These are phyloP conservation scores for Amphiprion clarkii DNA, from an alignment of 2,797 vertebrate genomes.

Conservation along the genomic window DNA sequence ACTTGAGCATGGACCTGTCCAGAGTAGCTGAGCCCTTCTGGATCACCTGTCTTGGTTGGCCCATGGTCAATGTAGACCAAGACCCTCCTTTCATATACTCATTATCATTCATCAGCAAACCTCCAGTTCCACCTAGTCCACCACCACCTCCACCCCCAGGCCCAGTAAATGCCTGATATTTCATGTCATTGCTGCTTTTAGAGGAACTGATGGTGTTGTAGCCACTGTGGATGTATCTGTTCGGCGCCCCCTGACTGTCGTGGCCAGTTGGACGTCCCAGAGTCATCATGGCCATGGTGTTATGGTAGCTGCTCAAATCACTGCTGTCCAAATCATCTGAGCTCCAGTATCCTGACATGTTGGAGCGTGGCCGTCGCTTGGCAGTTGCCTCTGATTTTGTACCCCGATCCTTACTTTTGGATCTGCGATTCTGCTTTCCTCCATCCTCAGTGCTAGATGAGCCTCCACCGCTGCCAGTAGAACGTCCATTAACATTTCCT, in stretches of 20 bases:
- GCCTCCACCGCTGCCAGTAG: conserved; percentile 81
- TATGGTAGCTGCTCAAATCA: conserved; percentile 92
- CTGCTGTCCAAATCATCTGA: conserved; percentile 96
- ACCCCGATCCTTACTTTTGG: conserved; percentile 97
- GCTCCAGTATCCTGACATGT: conserved; percentile 99
- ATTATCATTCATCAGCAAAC: conserved; percentile 84
- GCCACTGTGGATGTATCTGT: conserved; percentile 94
- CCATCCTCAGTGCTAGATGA: conserved; percentile 89
- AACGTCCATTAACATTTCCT: conserved; percentile 90
- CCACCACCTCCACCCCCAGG: conserved; percentile 83
- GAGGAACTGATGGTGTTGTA: conserved; percentile 97
- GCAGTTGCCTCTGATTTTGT: conserved; percentile 91
- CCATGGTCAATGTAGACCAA: conserved; percentile 97
- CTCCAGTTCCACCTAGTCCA: conserved; percentile 81
- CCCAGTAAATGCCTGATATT: conserved; percentile 83
- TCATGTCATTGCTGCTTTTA: conserved; percentile 96
- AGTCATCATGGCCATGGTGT: conserved; percentile 94
- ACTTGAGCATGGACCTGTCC: conserved; percentile 97
- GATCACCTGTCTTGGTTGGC: conserved; percentile 93
- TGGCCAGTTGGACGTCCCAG: conserved; percentile 86
- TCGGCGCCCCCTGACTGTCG: conserved; percentile 69
- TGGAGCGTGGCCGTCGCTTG: conserved; percentile 94
- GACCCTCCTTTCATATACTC: conserved; percentile 95
- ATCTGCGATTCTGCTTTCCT: conserved; percentile 91
- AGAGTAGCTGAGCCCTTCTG: conserved; percentile 97